phyloP scores from a whole-genome alignment of 2,888 invertebrate species.

The Hartigia nigra region DNA sequence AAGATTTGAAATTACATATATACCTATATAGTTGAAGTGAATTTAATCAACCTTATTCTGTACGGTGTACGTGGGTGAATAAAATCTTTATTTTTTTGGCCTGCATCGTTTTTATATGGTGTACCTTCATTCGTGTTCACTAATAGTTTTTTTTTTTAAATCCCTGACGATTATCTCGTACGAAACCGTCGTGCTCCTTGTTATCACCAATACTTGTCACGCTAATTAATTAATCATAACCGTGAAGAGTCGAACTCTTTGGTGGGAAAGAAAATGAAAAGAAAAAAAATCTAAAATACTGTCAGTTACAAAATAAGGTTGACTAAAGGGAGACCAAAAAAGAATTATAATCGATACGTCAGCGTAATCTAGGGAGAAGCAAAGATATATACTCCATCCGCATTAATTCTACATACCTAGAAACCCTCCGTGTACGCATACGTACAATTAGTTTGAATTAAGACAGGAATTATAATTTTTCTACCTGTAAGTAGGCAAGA shows the following conservation, averaged over 20 bases:
- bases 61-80: constrained; percentile 58
- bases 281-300: not conserved
- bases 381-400: not conserved
- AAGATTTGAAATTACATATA: constrained; percentile 35
- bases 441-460: not conserved
- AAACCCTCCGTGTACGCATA: not conserved
- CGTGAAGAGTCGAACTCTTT: not conserved
- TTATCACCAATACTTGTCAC: not conserved
- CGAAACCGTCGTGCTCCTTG: not conserved
- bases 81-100: constrained; percentile 60
- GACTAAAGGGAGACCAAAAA: constrained; percentile 11
- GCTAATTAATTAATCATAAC: not conserved
- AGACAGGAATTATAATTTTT: not conserved
- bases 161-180: not conserved
- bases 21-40: constrained; percentile 42
- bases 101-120: constrained; percentile 57
- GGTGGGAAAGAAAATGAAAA: not conserved
- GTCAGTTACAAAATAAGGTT: constrained; percentile 27
- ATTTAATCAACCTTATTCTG: constrained; percentile 59
- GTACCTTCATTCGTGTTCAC: constrained; percentile 29
- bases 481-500: not conserved
- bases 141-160: not conserved
- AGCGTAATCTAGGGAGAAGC: not conserved
- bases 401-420: not conserved
- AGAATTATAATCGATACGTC: not conserved